Base-by-base conservation (phyloP, 2,888 invertebrate genomes). In the Macrosoma leucophasiata region DNA sequence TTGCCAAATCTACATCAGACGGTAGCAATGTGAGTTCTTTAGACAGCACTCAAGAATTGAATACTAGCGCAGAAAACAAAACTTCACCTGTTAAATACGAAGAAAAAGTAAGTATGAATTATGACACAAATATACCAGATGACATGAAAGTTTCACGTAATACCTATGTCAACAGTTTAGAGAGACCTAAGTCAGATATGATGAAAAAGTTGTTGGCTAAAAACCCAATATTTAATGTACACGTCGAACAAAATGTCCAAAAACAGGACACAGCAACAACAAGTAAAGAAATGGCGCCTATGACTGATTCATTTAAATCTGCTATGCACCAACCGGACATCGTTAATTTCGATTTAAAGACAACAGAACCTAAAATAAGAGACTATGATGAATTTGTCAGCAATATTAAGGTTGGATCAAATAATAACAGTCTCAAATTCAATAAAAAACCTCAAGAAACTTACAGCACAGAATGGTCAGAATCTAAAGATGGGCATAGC, bases 61-160 rank as follows among this genome's bases (percentile, higher is more conserved):
- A 56, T 9, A 33, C 54, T 1, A 67, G 63, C 31, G 43, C 50
- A 9, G 76, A 71, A 42, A 44, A 51, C 10, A 75, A 70, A 43
- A 39, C 54, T 10, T 52, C 60, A 4, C 67, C 74, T 1, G 31
- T 55, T 1, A 81, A 77, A 57, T 77, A 74, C 37, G 79, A 84
- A 40, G 82, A 84, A 26, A 84, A 82, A 50, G 32, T 78, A 22
- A 64, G 67, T 6, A 72, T 85, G 65, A 64, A 68, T 12, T 86
- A 86, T 36, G 88, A 88, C 41, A 88, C 87, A 0, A 89, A 89
- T 43, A 79, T 88, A 39, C 87, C 89, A 4, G 89, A 89, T 57
- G 89, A 89, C 52, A 71, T 89, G 37, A 89, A 89, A 71, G 87
- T 89, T 8, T 88, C 88, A 1, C 73, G 88, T 23, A 87, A 86